Evolutionary conservation across 2,888 invertebrate genomes (phyloP).

Genomic region (Tethea ocularis): DNA sequence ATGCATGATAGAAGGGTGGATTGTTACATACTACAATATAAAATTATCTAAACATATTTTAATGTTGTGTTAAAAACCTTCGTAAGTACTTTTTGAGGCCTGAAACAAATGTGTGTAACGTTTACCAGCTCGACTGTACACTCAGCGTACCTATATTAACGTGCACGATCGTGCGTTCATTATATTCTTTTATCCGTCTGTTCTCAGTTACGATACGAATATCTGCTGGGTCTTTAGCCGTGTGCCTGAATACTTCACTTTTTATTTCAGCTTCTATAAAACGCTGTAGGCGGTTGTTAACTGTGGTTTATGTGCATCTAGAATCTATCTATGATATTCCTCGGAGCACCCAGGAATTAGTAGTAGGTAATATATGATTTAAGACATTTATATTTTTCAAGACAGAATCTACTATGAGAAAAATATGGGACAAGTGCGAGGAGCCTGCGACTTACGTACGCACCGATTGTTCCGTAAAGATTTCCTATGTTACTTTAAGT

Average conservation of each 20-base stretch:
- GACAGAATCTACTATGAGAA: too few relatives aligned
- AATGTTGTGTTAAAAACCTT: too few relatives aligned
- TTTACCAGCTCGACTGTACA: neutral
- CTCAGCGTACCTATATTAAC: neutral
- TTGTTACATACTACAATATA: neutral
- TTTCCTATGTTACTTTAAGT: too few relatives aligned
- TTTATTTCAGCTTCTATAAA: neutral
- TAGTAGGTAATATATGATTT: too few relatives aligned
- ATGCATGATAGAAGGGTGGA: too few relatives aligned
- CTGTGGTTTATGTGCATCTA: neutral
- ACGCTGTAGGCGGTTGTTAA: neutral
- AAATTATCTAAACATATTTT: neutral
- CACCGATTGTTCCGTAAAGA: too few relatives aligned
- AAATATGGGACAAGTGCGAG: too few relatives aligned
- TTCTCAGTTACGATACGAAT: neutral
- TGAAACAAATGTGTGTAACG: neutral
- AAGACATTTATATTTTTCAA: too few relatives aligned
- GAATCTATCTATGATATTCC: too few relatives aligned
- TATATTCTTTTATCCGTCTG: conserved; percentile 1
- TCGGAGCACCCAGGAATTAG: too few relatives aligned
- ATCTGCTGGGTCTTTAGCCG: neutral
- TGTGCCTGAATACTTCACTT: neutral
- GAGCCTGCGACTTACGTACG: too few relatives aligned
- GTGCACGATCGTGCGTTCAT: conserved; percentile 1
- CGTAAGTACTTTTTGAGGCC: too few relatives aligned